A percentile compares a stretch with the other conserved stretches of the same genome.
phyloP scores from a whole-genome alignment of 2,113 vertebrate genomes.

The Opisthocomus hoazin region DNA sequence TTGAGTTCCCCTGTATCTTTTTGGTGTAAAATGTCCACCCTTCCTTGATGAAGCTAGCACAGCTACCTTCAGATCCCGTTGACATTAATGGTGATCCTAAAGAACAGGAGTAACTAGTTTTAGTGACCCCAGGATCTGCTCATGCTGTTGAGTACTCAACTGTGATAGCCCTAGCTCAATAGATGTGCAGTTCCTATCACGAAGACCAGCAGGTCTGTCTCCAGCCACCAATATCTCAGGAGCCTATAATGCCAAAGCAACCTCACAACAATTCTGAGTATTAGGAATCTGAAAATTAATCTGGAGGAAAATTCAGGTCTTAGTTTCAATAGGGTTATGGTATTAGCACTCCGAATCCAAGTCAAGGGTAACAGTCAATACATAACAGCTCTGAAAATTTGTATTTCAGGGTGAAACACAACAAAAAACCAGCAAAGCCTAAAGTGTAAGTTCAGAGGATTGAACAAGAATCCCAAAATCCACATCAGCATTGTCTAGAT shows the following conservation, averaged over 20 bases:
- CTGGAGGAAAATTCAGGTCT: background rate
- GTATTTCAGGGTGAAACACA: background rate
- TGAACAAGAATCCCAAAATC: background rate
- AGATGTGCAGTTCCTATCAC: background rate
- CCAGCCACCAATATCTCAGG: background rate
- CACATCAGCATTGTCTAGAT: background rate
- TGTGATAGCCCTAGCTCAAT: background rate
- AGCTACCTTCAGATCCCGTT: background rate
- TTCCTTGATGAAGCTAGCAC: background rate
- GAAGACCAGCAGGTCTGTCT: background rate
- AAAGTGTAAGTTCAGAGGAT: background rate
- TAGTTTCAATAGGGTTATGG: background rate
- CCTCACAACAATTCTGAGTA: background rate
- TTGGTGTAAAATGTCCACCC: background rate
- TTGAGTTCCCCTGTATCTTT: background rate
- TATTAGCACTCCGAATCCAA: background rate
- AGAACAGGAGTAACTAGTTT: background rate
- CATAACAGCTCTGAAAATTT: background rate
- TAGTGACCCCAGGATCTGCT: background rate
- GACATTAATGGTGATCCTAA: background rate
- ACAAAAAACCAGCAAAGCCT: background rate
- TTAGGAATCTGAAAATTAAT: background rate
- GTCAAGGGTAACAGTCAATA: background rate
- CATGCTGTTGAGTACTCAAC: fast-evolving
- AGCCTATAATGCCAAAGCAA: background rate